Conservation (phyloP, 2,113 vertebrate genomes). For the Egretta garzetta region DNA sequence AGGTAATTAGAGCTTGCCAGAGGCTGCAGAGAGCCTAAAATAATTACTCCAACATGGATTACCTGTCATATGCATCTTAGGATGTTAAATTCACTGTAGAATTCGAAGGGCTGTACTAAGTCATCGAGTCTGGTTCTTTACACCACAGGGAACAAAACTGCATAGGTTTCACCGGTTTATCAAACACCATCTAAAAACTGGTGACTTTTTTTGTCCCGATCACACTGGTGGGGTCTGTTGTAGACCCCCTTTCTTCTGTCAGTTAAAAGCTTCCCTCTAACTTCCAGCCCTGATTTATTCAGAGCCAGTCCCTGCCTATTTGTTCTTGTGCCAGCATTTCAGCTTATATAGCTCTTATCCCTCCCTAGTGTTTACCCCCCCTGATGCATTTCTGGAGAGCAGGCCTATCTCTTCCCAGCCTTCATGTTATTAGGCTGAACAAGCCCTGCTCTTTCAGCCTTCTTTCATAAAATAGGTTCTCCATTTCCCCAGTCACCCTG, state of each 20-base stretch:
- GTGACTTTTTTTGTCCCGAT: neutral
- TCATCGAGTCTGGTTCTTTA: neutral
- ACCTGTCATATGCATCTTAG: neutral
- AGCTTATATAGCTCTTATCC: slow-evolving; percentile 70
- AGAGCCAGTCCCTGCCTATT: slow-evolving; percentile 60
- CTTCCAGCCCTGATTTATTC: slow-evolving; percentile 64
- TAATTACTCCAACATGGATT: neutral
- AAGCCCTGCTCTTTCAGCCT: slow-evolving; percentile 57
- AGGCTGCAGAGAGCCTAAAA: neutral
- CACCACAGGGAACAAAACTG: neutral
- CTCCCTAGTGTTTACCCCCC: slow-evolving; percentile 52
- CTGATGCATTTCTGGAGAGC: slow-evolving; percentile 51
- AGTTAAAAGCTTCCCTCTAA: slow-evolving; percentile 46
- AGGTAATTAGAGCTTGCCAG: neutral
- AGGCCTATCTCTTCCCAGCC: slow-evolving; percentile 61
- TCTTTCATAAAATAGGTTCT: slow-evolving; percentile 47
- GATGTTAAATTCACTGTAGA: neutral
- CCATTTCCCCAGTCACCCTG: slow-evolving; percentile 48
- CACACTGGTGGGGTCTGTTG: neutral
- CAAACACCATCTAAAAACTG: neutral
- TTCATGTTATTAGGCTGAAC: slow-evolving; percentile 62
- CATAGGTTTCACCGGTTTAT: neutral
- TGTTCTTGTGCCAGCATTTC: slow-evolving; percentile 70
- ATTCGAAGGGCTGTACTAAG: neutral
- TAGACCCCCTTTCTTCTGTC: neutral